Conservation (phyloP, 2,797 vertebrate species). For the Petrocephalus sullivani region DNA sequence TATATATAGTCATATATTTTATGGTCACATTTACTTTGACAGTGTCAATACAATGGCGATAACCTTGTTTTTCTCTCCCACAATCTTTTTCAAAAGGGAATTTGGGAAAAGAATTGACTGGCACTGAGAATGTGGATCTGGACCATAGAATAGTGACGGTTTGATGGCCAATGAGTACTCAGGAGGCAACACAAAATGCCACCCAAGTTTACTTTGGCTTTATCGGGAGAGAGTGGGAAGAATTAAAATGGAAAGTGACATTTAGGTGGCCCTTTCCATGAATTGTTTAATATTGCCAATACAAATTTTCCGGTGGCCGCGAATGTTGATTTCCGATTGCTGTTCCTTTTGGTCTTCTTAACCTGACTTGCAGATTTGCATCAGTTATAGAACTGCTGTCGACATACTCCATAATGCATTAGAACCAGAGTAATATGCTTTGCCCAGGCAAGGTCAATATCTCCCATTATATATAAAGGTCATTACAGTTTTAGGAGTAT, state of each 20-base stretch:
- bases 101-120: background rate
- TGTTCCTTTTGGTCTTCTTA: background rate
- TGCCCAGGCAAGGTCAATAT: background rate
- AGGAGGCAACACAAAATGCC: constrained; percentile 24
- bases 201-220: constrained; percentile 22
- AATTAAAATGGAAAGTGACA: constrained; percentile 25
- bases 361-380: background rate
- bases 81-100: background rate
- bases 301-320: background rate
- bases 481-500: background rate
- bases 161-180: background rate
- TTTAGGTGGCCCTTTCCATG: background rate
- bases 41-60: background rate
- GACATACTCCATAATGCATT: background rate
- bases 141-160: background rate
- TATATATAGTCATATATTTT: background rate
- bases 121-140: background rate
- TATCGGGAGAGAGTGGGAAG: too few relatives aligned
- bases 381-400: background rate
- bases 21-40: background rate
- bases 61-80: background rate
- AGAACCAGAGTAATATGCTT: background rate
- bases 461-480: background rate
- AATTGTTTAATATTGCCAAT: background rate
- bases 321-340: background rate